Evolutionary conservation across 1,140 invertebrate species (phyloP).

Genomic region (Sminthurinus signatus): DNA sequence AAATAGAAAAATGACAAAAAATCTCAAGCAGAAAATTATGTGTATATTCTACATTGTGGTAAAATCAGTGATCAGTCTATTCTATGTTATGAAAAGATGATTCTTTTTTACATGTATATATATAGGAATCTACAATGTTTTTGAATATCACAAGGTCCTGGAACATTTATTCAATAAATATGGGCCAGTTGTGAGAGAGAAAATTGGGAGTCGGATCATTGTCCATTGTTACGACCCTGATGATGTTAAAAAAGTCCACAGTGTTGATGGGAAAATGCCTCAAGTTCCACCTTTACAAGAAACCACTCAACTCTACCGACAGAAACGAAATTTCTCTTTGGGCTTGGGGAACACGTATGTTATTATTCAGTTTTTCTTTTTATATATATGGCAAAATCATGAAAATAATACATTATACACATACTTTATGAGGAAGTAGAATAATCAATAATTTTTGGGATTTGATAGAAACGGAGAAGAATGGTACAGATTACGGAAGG

Average conservation of each 20-base stretch:
- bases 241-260: constrained; percentile 45
- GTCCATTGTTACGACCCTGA: constrained; percentile 47
- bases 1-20: no score
- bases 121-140: constrained; percentile 43
- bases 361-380: neutral
- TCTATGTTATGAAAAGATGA: no score
- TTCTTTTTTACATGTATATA: no score
- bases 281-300: constrained; percentile 51
- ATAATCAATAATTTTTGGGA: no score
- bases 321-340: constrained; percentile 48
- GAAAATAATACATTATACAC: neutral
- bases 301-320: constrained; percentile 50
- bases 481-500: constrained; percentile 49
- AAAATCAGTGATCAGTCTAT: no score
- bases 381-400: constrained; percentile 46
- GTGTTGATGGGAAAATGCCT: constrained; percentile 50
- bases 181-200: constrained; percentile 45
- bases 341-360: constrained; percentile 54
- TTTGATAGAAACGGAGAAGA: constrained; percentile 51
- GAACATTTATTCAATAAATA: constrained; percentile 42
- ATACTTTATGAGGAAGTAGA: neutral
- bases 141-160: constrained; percentile 43
- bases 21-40: no score
- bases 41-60: no score
- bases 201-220: constrained; percentile 42